Evolutionary conservation across 2,797 vertebrate species (phyloP).

Genomic region (Tolypeutes matacus): DNA sequence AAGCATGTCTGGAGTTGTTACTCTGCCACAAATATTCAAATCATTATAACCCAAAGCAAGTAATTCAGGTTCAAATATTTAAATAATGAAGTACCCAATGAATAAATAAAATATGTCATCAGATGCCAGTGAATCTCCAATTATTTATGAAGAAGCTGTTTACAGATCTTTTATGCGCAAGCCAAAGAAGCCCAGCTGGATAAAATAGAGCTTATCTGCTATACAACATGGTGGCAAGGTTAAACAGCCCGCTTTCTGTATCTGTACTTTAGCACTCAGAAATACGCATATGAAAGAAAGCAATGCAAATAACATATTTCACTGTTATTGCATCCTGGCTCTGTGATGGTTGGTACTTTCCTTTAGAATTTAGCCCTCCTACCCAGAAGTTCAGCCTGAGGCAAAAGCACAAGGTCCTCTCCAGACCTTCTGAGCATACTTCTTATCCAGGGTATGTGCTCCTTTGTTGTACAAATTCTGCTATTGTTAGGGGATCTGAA

Average conservation of each 20-base stretch:
- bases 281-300: not conserved
- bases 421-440: too few species aligned
- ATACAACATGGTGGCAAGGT: not conserved
- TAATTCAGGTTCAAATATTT: conserved; percentile 60
- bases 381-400: too few species aligned
- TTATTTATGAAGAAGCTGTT: conserved; percentile 34
- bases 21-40: conserved; percentile 46
- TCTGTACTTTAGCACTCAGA: conserved; percentile 9
- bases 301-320: too few species aligned
- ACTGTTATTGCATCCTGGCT: too few species aligned
- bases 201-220: not conserved
- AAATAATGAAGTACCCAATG: conserved; percentile 47
- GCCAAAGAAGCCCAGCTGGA: not conserved
- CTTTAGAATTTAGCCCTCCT: too few species aligned
- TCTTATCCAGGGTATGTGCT: too few species aligned
- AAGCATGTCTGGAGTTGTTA: not conserved
- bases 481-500: too few species aligned
- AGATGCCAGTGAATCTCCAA: not conserved
- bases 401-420: too few species aligned
- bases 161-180: not conserved
- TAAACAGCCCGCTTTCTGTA: not conserved
- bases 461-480: too few species aligned
- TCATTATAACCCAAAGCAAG: conserved; percentile 23
- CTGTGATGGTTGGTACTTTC: too few species aligned
- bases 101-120: conserved; percentile 39